Evolutionary conservation across 1,140 invertebrate genomes (phyloP).

Genomic region (Calephelis virginiensis): DNA sequence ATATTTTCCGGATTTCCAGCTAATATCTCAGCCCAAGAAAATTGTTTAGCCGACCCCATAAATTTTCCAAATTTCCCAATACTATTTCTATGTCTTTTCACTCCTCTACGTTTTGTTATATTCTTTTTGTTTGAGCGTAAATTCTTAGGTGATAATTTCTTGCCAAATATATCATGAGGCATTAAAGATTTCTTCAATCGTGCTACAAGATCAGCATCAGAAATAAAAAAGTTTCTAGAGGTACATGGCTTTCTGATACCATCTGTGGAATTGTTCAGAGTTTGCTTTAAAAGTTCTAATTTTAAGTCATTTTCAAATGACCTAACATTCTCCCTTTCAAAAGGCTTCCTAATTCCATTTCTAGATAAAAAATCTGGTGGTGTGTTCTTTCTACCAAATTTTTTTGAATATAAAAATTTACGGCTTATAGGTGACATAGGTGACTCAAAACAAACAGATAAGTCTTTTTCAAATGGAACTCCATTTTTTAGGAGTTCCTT

Average conservation of each 20-base stretch:
- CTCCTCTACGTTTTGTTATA: constrained; percentile 65
- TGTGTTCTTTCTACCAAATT: constrained; percentile 60
- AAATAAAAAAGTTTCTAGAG: constrained; percentile 74
- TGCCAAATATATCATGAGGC: constrained; percentile 66
- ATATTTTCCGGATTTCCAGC: constrained; percentile 79
- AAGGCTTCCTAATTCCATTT: constrained; percentile 66
- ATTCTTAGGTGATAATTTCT: constrained; percentile 74
- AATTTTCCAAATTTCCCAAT: constrained; percentile 76
- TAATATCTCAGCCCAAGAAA: constrained; percentile 80
- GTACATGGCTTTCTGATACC: constrained; percentile 67
- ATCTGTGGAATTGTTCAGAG: constrained; percentile 67
- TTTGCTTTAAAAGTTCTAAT: constrained; percentile 68
- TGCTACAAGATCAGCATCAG: constrained; percentile 68
- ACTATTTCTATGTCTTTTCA: constrained; percentile 64
- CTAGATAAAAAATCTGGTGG: constrained; percentile 57
- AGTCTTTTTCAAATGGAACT: constrained; percentile 68
- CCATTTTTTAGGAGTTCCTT: constrained; percentile 79
- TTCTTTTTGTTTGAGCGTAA: constrained; percentile 71
- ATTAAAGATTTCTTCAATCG: constrained; percentile 70
- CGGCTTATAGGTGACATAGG: constrained; percentile 57
- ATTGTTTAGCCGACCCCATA: constrained; percentile 74
- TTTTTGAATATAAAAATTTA: constrained; percentile 62
- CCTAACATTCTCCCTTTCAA: constrained; percentile 69
- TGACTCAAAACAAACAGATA: constrained; percentile 77
- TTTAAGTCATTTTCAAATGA: constrained; percentile 72